Percentiles rank a stretch among this genome's conserved stretches.
Evolutionary conservation across 2,113 vertebrate genomes (phyloP).

Genomic region (Rhadina sibilatrix): DNA sequence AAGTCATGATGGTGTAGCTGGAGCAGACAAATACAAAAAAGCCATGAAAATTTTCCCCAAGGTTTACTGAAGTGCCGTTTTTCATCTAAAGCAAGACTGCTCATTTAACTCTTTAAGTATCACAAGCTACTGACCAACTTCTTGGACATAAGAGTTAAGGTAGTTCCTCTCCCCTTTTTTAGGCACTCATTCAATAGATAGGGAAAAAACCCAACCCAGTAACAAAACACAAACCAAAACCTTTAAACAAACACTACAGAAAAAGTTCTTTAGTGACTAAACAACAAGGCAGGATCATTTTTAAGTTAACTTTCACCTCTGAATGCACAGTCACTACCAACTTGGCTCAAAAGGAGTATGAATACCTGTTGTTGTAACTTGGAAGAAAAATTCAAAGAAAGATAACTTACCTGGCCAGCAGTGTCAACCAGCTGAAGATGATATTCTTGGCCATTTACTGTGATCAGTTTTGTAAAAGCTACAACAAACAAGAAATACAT

Average conservation of each 20-base stretch:
- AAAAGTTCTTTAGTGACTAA: neutral
- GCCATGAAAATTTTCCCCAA: neutral
- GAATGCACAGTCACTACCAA: rapidly evolving
- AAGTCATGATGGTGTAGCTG: neutral
- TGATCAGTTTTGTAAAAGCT: constrained; percentile 99
- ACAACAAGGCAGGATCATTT: neutral
- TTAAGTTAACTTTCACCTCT: neutral
- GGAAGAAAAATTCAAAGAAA: neutral
- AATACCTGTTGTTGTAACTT: neutral
- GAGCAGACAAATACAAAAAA: neutral
- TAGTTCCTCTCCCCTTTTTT: neutral
- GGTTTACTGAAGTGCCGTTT: neutral
- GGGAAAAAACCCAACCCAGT: rapidly evolving
- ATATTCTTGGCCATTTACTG: constrained; percentile 98
- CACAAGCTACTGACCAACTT: neutral
- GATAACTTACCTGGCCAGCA: constrained; percentile 88
- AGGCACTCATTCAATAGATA: neutral
- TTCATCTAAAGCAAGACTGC: neutral
- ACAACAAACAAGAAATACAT: constrained; percentile 30
- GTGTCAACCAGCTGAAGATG: constrained; percentile 98
- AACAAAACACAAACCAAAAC: neutral
- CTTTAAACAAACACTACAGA: neutral
- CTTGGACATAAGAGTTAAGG: neutral
- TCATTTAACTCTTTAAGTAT: neutral
- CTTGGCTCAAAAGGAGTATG: neutral